phyloP scores from a whole-genome alignment of 2,888 invertebrate genomes.

The Octodonta nipae region DNA sequence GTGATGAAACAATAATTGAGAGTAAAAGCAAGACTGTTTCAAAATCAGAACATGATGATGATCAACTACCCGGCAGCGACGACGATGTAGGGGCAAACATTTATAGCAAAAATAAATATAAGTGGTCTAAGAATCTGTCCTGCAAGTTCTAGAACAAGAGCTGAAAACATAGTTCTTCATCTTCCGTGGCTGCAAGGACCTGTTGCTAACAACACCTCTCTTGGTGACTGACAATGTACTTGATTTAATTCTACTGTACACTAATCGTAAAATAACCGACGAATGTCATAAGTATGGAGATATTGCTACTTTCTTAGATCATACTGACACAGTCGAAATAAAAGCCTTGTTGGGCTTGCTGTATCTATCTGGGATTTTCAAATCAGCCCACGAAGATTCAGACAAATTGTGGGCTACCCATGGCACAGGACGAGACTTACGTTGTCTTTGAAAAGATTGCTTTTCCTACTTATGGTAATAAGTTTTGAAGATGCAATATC shows the following conservation, averaged over 20 bases:
- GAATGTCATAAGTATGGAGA: constrained; percentile 3
- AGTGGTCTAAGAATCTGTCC: constrained; percentile 6
- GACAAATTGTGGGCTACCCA: constrained; percentile 7
- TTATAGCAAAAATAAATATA: too few species aligned
- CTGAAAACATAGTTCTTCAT: constrained; percentile 1
- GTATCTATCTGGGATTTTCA: constrained; percentile 8
- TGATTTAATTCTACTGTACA: neutral
- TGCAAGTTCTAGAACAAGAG: constrained; percentile 5
- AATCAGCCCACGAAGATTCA: constrained; percentile 10
- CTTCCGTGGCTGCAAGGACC: too few species aligned
- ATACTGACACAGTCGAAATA: constrained; percentile 5
- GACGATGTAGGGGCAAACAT: constrained; percentile 3
- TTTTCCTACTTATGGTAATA: constrained; percentile 6
- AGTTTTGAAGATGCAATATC: constrained; percentile 11
- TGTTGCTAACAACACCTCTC: constrained; percentile 1
- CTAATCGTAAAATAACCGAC: constrained; percentile 2
- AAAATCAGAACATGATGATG: constrained; percentile 4
- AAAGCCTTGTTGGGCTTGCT: constrained; percentile 7
- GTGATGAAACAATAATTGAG: too few species aligned
- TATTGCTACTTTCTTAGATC: constrained; percentile 4
- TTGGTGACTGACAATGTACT: too few species aligned
- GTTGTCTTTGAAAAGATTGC: constrained; percentile 9
- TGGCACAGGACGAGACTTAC: constrained; percentile 6
- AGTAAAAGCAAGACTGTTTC: too few species aligned
- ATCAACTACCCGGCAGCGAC: constrained; percentile 3